Base-by-base conservation (phyloP, 1,140 invertebrate genomes). In the Laupala kohalensis region DNA sequence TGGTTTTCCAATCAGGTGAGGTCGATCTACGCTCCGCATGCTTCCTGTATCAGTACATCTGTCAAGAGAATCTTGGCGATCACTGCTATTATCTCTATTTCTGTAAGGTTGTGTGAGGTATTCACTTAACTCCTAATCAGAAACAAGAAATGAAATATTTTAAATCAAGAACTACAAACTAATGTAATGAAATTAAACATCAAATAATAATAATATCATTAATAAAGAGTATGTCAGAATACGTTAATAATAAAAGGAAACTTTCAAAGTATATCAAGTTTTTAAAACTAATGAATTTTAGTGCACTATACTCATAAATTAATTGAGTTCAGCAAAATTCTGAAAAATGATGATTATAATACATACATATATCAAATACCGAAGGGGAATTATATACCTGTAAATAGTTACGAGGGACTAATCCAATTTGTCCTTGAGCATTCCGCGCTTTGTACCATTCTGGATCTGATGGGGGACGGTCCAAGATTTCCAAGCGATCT, bases 361-460 rank as follows among this genome's bases (percentile, higher is more conserved):
- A n/a, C n/a, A n/a, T n/a, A n/a, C n/a, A n/a, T n/a, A n/a, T n/a
- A n/a, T n/a, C n/a, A n/a, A n/a, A n/a, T n/a, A n/a, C n/a, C n/a
- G n/a, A n/a, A n/a, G n/a, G n/a, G n/a, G n/a, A n/a, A n/a, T n/a
- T n/a, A n/a, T n/a, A n/a, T 73, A 85, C 83, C 78, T 88, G 94
- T 74, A 99, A 87, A 84, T 99, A 99, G 85, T 99, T 99, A 73
- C 95, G 87, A 62, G 97, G 97, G 76, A 99, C 95, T 73, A 99
- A 86, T 68, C 97, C 97, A 72, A 94, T 87, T 80, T 91, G 90
- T 13, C 96, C 96, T 79, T 91, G 89, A 65, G 89, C 88, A 83
- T 98, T 99, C 71, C 96, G 86, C 63, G 97, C 97, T 79, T 92
- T 91, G 85, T 94, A 98, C 96, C 96, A 99, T 82, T 99, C 97